Percentiles rank a stretch among this genome's conserved stretches.
Conservation (phyloP, 1,140 invertebrate genomes). For the Lordiphosa mommai region DNA sequence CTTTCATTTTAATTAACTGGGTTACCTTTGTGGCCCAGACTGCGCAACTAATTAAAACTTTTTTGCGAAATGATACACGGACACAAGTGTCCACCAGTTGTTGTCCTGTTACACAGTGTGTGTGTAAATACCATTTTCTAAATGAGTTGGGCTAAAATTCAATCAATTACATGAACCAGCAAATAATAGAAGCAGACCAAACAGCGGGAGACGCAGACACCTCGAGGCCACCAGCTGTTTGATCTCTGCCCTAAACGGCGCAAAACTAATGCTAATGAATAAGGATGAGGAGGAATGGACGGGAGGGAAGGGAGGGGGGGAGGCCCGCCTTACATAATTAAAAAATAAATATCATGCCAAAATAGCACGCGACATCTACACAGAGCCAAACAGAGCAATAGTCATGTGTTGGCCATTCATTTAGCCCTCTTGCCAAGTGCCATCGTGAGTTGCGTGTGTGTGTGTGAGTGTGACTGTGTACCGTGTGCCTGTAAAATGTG, state of each 20-base stretch:
- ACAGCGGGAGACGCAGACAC: slow-evolving; percentile 31
- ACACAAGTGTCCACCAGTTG: background rate
- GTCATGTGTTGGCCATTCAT: slow-evolving; percentile 32
- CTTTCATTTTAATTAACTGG: slow-evolving; percentile 52
- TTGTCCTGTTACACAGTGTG: background rate
- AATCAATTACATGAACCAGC: slow-evolving; percentile 14
- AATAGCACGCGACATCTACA: slow-evolving; percentile 49
- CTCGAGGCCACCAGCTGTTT: slow-evolving; percentile 41
- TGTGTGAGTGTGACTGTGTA: slow-evolving; percentile 5
- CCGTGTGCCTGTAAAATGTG: background rate
- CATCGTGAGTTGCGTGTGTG: slow-evolving; percentile 8
- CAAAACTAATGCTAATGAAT: slow-evolving; percentile 40
- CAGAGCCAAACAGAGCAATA: slow-evolving; percentile 16
- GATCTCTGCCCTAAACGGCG: slow-evolving; percentile 14
- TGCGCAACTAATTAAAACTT: slow-evolving; percentile 35
- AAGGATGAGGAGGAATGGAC: background rate
- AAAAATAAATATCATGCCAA: slow-evolving; percentile 34
- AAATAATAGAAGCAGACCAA: slow-evolving; percentile 8
- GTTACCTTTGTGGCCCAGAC: slow-evolving; percentile 35
- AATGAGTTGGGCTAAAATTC: background rate
- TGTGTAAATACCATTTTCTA: background rate
- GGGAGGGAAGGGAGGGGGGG: background rate
- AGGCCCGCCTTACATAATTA: slow-evolving; percentile 21
- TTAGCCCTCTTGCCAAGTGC: slow-evolving; percentile 25
- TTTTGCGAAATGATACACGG: background rate